Base-by-base conservation (phyloP, 1,140 invertebrate species). In the Mycetomoellerius zeteki region DNA sequence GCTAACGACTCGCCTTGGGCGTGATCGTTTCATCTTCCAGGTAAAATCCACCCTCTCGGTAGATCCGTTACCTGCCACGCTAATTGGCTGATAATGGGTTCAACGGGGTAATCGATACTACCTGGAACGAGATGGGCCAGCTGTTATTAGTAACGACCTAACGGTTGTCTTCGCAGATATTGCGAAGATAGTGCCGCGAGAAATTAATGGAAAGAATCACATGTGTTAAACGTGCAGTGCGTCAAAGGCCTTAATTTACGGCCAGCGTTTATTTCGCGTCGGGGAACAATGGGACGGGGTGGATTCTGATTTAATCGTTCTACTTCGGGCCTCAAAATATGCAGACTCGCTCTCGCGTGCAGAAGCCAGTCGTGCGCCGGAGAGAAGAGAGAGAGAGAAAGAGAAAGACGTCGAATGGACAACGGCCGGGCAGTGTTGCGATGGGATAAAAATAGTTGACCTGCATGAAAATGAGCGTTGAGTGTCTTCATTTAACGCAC, bases 361-460 rank as follows among this genome's bases (percentile, higher is more conserved):
- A 75, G 88, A 56, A 62, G 19, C 21, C 27, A 64, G 56, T 30
- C 65, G 69, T 62, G 71, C 47, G 24, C n/a, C 30, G 10, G 64
- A 2, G 14, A 62, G 14, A 43, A 54, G 62, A 47, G 60, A 71
- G 52, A 56, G n/a, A 67, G 19, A 37, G 37, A 30, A 43, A 78
- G 24, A 71, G 33, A 75, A 27, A 52, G 7, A 56, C 4, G 6
- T 21, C 12, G 37, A 69, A 69, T 80, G 64, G 60, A 81, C 76
- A 86, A 86, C 64, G 85, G 64, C 24, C 69, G 69, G 69, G 54
- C 37, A 60, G 54, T 73, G 33, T 60, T 64, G 62, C 75, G 37
- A 19, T 30, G 62, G 14, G 85, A 69, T 86, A 86, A 86, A 86
- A 86, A 86, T 86, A 86, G 76, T 60, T 86, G 76, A 82, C 85